Conservation (phyloP, 30 jellyfish, hydroid and myxozoan genomes). For the Catostylus mosaicus region DNA sequence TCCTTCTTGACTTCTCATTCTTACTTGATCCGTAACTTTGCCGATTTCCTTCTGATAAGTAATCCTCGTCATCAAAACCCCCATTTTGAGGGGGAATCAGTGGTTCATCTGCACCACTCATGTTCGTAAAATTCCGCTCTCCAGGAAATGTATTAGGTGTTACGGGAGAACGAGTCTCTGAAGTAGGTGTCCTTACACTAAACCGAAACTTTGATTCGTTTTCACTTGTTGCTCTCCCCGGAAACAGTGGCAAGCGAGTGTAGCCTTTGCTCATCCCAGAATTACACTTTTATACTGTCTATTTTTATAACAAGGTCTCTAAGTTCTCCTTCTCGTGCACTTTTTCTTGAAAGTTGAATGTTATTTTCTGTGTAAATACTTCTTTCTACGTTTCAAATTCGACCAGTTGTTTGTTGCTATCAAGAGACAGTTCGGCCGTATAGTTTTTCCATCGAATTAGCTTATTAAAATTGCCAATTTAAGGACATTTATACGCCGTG, state of each 20-base stretch:
- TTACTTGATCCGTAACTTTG: slow-evolving; percentile 76
- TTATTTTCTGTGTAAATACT: too few species aligned
- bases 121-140: slow-evolving; percentile 14
- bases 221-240: slow-evolving; percentile 45
- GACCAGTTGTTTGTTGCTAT: too few species aligned
- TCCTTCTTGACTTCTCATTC: slow-evolving; percentile 58
- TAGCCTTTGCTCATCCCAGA: slow-evolving; percentile 65
- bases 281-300: background rate
- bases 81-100: slow-evolving; percentile 46
- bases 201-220: slow-evolving; percentile 39
- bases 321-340: too few species aligned
- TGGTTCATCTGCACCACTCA: slow-evolving; percentile 72
- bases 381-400: too few species aligned
- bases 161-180: slow-evolving; percentile 19
- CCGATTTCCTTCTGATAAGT: slow-evolving; percentile 89
- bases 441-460: too few species aligned
- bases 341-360: too few species aligned
- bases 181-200: slow-evolving; percentile 50
- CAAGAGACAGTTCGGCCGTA: too few species aligned
- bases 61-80: slow-evolving; percentile 92
- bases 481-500: too few species aligned
- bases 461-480: too few species aligned
- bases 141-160: slow-evolving; percentile 34
- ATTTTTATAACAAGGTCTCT: background rate
- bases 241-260: slow-evolving; percentile 51